Base-by-base conservation (phyloP, 2,888 invertebrate genomes). In the Synanthedon andrenaeformis region DNA sequence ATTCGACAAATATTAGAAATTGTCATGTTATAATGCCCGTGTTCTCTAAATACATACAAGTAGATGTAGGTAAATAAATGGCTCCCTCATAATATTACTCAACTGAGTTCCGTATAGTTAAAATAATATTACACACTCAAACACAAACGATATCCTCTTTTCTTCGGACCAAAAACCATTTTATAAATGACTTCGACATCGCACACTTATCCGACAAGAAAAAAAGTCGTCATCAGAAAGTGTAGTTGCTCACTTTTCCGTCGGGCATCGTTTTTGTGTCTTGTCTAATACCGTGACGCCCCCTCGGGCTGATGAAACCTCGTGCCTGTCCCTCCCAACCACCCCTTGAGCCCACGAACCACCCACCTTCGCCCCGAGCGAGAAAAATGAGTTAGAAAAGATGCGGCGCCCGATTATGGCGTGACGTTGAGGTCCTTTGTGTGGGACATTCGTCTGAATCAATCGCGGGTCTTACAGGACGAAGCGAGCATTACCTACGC, bases 341-440 rank as follows among this genome's bases (percentile, higher is more conserved):
- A 54, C 52, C 59, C 67, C 52, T 49, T 69, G 67, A 35, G 35
- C 35, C 57, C 62, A 41, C 51, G 41, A 13, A 54, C 52, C 59
- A 66, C 52, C 51, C 69, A 67, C 64, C 58, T 59, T 59, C 68
- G 70, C 81, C 77, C 75, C 76, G 65, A 76, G 79, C 82, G 82
- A 88, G 88, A 87, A 88, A 88, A 88, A 88, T 88, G 88, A 87
- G 87, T 86, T 86, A 87, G 86, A 83, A 86, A 85, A 88, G 87
- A 88, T 87, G 87, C 82, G 84, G 78, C 76, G 73, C 70, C 74
- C 84, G 85, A 85, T 85, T 84, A 84, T 84, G 76, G 80, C 79
- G 77, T 79, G 79, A 76, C 79, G 76, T 72, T 69, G 65, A 63
- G 72, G 69, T 69, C 78, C 79, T 83, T 83, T 84, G 82, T 82